Evolutionary conservation across 2,113 vertebrate species (phyloP), one percentile per base, ranked within the genome.

Genomic region (Paraplagusia blochii): DNA sequence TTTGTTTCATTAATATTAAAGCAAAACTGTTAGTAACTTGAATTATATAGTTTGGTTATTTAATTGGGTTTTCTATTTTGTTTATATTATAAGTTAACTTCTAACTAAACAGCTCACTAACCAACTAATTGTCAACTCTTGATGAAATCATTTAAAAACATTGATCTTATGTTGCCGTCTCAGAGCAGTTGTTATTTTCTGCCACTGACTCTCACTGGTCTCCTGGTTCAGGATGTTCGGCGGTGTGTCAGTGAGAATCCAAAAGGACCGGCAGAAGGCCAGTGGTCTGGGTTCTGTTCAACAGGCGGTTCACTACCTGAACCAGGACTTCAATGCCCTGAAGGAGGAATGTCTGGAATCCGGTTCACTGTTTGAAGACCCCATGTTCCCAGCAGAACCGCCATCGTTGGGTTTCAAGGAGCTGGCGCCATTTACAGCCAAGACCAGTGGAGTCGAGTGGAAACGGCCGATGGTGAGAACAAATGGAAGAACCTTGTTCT

Each of bases 371-470:
- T 95, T 95, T 48, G 84, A 90, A 51, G 94, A 96, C 66, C 90
- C 91, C 0, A 73, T 88, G 53, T 96, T 96, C 66, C 88, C 93
- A 1, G 93, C 93, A 1, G 91, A 91, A 43, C 87, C 89, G 0
- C 85, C 90, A 0, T 78, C 85, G 0, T 76, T 97, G 79, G 94
- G 94, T 38, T 94, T 91, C 62, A 88, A 35, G 14, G 94, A 95
- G 9, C 90, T 97, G 0, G 92, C 90, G n/a, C 91, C 89, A 0
- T 33, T 68, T n/a, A 92, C 92, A 1, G 59, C 76, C 5, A 92
- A 94, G 59, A 93, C 91, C 17, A 77, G 58, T 62, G 94, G 92
- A 1, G 71, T 95, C 36, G 22, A 88, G 49, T 97, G 94, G 94
- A 95, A 91, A 68, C 86, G 91, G 22, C 95, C 95, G 0, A 74